Evolutionary conservation across 37 sponge, comb jelly and placozoan genomes (phyloP), one percentile per base, ranked within the genome.

Genomic region (Mnemiopsis leidyi): DNA sequence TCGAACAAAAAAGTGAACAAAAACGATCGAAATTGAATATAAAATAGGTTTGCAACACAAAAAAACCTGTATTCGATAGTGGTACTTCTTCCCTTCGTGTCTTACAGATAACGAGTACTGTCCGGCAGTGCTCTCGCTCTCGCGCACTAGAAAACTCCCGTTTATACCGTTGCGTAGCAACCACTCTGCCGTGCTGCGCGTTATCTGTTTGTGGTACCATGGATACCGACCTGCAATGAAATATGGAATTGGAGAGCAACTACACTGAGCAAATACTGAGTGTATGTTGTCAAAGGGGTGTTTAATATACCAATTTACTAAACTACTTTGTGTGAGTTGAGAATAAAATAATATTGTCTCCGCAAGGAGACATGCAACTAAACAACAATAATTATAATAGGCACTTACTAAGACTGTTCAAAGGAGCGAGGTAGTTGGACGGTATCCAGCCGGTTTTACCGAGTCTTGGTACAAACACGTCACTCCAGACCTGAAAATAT

Each of bases 41-140:
- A n/a, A n/a, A n/a, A n/a, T n/a, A n/a, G n/a, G n/a, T n/a, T 13
- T 48, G 61, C 5, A 48, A 48, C 61, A 18, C 61, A 48, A 48
- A 48, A 18, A 48, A 48, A 48, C 79, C 92, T 96, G 94, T 68
- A 98, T 96, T 26, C 97, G 73, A 77, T 98, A 98, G 94, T 98
- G 98, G 71, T 95, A 98, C 67, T 96, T 96, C 21, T 95, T 93
- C 9, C 98, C 98, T 20, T 96, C 96, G 88, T 95, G 97, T 32
- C 98, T 93, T 38, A 98, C 94, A 0, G 97, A 97, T 32, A 98
- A 94, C 35, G 98, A 98, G 95, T 93, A 97, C 94, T 98, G 98
- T n/a, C 98, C 98, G 7, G 96, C 94, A 68, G 95, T 97, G 94
- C 97, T 97, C 94, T 98, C 98, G 40, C 98, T 98, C 94, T 97